These are phyloP conservation scores for Portunus trituberculatus DNA, from an alignment of 1,140 invertebrate genomes.

Conservation along the genomic window DNA sequence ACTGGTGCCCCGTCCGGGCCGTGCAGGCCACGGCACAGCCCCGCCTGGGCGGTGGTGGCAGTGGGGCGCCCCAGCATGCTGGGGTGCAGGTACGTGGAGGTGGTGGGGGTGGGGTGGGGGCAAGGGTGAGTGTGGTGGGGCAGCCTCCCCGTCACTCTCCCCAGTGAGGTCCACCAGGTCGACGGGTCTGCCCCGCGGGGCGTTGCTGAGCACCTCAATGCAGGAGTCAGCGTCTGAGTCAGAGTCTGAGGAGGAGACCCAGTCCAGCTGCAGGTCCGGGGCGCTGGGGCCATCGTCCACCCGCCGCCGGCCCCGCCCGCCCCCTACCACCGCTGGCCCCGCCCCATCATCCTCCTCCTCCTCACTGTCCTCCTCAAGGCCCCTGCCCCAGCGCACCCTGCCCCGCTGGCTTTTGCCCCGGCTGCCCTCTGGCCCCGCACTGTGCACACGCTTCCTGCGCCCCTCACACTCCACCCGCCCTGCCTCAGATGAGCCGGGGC, in stretches of 20 bases:
- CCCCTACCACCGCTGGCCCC: too few species aligned
- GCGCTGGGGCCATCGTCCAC: slow-evolving; percentile 84
- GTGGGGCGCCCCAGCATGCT: not conserved
- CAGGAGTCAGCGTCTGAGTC: slow-evolving; percentile 80
- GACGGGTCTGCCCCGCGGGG: slow-evolving; percentile 80
- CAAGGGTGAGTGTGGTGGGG: not conserved
- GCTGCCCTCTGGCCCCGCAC: slow-evolving; percentile 58
- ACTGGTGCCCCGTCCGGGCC: slow-evolving; percentile 36
- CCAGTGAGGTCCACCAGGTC: slow-evolving; percentile 85
- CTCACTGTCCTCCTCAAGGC: slow-evolving; percentile 54
- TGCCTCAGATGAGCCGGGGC: slow-evolving; percentile 48
- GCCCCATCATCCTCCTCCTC: slow-evolving; percentile 55
- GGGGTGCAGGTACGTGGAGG: not conserved
- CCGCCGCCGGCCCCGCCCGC: slow-evolving; percentile 50
- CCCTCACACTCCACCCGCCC: slow-evolving; percentile 55
- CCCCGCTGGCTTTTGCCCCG: slow-evolving; percentile 64
- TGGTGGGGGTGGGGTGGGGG: not conserved
- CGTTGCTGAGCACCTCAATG: slow-evolving; percentile 83
- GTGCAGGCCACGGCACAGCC: slow-evolving; percentile 59
- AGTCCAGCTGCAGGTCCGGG: slow-evolving; percentile 90
- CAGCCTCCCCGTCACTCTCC: slow-evolving; percentile 84
- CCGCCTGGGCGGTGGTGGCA: slow-evolving; percentile 42
- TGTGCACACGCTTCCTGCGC: slow-evolving; percentile 62
- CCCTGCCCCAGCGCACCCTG: slow-evolving; percentile 17
- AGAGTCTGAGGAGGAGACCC: slow-evolving; percentile 82